Base-by-base conservation (phyloP, 2,113 vertebrate genomes). In the Eurypyga helias region DNA sequence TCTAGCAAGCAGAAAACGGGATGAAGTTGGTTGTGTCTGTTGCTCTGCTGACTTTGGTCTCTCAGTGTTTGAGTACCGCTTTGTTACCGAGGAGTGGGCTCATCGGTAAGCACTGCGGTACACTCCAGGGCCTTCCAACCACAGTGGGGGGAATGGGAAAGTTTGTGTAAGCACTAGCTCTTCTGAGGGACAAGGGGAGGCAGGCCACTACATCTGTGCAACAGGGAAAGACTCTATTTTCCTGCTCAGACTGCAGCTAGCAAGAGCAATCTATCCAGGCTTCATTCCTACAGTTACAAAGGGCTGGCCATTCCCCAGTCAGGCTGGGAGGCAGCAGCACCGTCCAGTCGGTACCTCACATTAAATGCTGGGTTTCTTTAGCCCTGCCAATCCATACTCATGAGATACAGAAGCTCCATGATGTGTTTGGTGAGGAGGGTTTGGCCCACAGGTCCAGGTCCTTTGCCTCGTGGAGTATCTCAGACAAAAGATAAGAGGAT, bases 31-130 rank as follows among this genome's bases (percentile, higher is more conserved):
- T 26, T 9, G 2, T 9, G 10, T 43, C 75, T 41, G 25, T 57
- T 45, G 7, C 20, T 51, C 72, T 79, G 41, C 28, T 4, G 4
- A 51, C 20, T 62, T 19, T 34, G 20, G 43, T 87, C 41, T 67
- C n/a, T 55, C 5, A 1, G 36, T 43, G 34, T 43, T 58, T 45
- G 34, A 0, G 2, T n/a, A 29, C n/a, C 73, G 55, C 66, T 29
- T 3, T 57, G 33, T 46, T 51, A 58, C 11, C 13, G 28, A 76
- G 34, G 33, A 29, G 43, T 9, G 31, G 14, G 14, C 11, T 73
- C 11, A 38, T 4, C 0, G 0, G 43, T 0, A 3, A 80, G 38
- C 61, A 71, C 18, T 15, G 26, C 0, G 0, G 2, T 65, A 36
- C 25, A 6, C n/a, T 70, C 61, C 43, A 0, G 1, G 54, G 26